phyloP scores from a whole-genome alignment of 2,888 invertebrate species.

The Tenthredo mesomela region DNA sequence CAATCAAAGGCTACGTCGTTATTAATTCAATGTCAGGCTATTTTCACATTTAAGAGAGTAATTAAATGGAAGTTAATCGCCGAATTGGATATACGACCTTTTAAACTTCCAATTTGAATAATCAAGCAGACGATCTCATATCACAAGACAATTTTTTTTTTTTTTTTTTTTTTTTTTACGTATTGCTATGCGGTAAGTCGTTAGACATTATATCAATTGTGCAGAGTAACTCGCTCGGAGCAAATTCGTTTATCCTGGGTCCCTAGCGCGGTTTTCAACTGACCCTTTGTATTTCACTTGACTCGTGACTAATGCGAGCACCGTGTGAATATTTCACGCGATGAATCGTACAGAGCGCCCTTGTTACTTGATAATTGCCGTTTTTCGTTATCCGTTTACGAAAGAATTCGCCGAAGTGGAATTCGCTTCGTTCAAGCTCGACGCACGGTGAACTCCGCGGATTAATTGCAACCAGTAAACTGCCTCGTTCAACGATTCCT shows the following conservation, averaged over 20 bases:
- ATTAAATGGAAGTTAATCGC: neutral
- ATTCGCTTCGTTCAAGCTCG: constrained; percentile 12
- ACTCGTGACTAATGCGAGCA: constrained; percentile 37
- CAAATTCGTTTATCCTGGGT: constrained; percentile 31
- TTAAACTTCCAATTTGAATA: neutral
- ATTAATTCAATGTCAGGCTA: constrained; percentile 5
- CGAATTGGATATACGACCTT: neutral
- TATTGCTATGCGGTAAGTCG: constrained; percentile 9
- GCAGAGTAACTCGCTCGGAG: constrained; percentile 28
- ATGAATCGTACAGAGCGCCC: constrained; percentile 13
- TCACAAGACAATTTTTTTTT: neutral
- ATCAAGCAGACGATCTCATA: neutral
- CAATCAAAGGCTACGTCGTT: constrained; percentile 5
- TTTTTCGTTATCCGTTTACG: constrained; percentile 34
- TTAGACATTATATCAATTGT: constrained; percentile 31
- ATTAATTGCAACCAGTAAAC: constrained; percentile 45
- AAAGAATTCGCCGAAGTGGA: constrained; percentile 25
- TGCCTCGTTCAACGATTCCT: constrained; percentile 33
- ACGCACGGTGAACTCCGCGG: constrained; percentile 17
- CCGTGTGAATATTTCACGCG: constrained; percentile 32
- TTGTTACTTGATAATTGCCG: constrained; percentile 24
- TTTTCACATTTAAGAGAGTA: neutral
- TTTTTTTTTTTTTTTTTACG: neutral
- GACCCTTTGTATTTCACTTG: constrained; percentile 41
- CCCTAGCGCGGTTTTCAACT: constrained; percentile 10